Conservation (phyloP, 1,140 invertebrate genomes). For the Sycobia sp. region DNA sequence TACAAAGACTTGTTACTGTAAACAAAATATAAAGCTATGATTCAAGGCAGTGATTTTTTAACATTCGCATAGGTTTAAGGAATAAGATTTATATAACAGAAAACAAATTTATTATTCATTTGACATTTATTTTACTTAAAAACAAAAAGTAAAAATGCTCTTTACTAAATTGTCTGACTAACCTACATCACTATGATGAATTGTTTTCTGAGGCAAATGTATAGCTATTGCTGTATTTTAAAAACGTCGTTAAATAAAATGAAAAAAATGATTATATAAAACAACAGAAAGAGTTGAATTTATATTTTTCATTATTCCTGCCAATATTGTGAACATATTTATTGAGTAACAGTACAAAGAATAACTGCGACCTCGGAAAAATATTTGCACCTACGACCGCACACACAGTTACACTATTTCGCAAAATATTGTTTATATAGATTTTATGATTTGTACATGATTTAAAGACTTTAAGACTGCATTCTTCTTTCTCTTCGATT, state of each 20-base stretch:
- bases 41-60: too few relatives aligned
- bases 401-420: slow-evolving; percentile 50
- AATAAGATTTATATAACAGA: slow-evolving; percentile 22
- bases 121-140: slow-evolving; percentile 22
- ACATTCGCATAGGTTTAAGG: too few relatives aligned
- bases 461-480: slow-evolving; percentile 7
- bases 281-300: slow-evolving; percentile 23
- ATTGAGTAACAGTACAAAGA: slow-evolving; percentile 7
- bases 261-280: slow-evolving; percentile 27
- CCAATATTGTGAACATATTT: neutral
- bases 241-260: slow-evolving; percentile 52
- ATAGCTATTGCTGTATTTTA: slow-evolving; percentile 53
- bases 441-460: slow-evolving; percentile 13
- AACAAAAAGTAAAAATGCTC: slow-evolving; percentile 13
- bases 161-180: slow-evolving; percentile 15
- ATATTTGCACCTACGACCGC: slow-evolving; percentile 37
- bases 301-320: slow-evolving; percentile 19
- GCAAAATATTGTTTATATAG: slow-evolving; percentile 23
- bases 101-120: slow-evolving; percentile 20
- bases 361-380: slow-evolving; percentile 15
- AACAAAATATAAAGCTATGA: too few relatives aligned
- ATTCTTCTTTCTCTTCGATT: neutral
- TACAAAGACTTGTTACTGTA: slow-evolving; percentile 34
- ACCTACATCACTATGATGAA: slow-evolving; percentile 13
- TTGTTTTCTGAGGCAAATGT: slow-evolving; percentile 44